Base-by-base conservation (phyloP, 1,140 invertebrate genomes). In the Nephila pilipes region DNA sequence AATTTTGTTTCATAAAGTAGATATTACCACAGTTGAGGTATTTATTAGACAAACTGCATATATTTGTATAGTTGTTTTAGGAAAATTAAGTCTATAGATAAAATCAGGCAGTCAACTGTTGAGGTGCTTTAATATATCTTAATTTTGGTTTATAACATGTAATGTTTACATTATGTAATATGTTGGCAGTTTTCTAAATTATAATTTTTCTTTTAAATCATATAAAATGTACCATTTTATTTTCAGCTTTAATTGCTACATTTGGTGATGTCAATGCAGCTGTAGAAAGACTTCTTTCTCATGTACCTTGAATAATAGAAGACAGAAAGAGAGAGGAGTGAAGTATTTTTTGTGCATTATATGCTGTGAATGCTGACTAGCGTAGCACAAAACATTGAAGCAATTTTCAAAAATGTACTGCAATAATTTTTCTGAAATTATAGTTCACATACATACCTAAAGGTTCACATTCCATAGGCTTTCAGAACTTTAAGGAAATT, bases 201-300 rank as follows among this genome's bases (percentile, higher is more conserved):
- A n/a, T n/a, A n/a, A n/a, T n/a, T n/a, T n/a, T n/a, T n/a, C n/a
- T n/a, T n/a, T n/a, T n/a, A n/a, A n/a, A n/a, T n/a, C 46, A 46
- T 0, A 46, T 46, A 46, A 46, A 46, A 63, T n/a, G 6, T 25
- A n/a, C 20, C 18, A 25, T 29, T 65, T 12, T 29, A 65, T 60
- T 93, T 75, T 65, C 96, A 98, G 99, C 99, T 93, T 96, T 99
- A 95, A 98, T 98, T 94, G 98, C 99, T 69, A 99, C 99, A 89
- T 99, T 98, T 95, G 99, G 99, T 83, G 99, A 99, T 96, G 98
- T 99, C 93, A 99, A 99, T 96, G 98, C 98, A 85, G 99, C 99
- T 10, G 98, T 99, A 94, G 99, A 99, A 95, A 97, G 98, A 96
- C 96, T 99, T 96, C 96, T 99, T 8, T 87, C 65, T n/a, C 91